phyloP scores from a whole-genome alignment of 30 jellyfish, hydroid and myxozoan genomes.

The Pelagia noctiluca region DNA sequence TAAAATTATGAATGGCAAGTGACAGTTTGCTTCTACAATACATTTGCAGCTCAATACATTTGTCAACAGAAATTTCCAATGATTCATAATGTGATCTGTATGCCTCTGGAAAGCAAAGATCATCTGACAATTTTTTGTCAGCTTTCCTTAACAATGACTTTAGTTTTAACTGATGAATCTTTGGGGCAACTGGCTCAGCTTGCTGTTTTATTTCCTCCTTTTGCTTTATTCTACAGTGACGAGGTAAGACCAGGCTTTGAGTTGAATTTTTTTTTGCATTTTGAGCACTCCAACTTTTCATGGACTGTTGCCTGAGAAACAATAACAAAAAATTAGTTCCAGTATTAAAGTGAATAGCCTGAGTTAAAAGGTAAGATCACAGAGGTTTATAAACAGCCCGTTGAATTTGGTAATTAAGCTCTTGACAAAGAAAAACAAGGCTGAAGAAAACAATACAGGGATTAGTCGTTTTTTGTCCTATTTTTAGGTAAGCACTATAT shows the following conservation, averaged over 20 bases:
- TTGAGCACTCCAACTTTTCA: conserved; percentile 13
- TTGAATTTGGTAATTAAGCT: too few relatives aligned
- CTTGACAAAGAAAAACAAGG: background rate
- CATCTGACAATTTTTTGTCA: conserved; percentile 12
- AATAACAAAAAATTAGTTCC: background rate
- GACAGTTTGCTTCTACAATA: background rate
- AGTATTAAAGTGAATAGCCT: background rate
- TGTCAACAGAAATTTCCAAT: conserved; percentile 32
- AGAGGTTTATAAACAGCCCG: too few relatives aligned
- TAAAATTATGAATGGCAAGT: conserved; percentile 19
- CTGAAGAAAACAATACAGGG: background rate
- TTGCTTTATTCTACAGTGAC: conserved; percentile 42
- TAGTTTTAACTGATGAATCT: conserved; percentile 16
- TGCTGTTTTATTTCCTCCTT: conserved; percentile 10
- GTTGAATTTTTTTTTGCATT: conserved; percentile 35
- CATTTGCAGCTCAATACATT: conserved; percentile 14
- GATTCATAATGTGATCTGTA: conserved; percentile 23
- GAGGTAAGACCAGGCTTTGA: conserved; percentile 44
- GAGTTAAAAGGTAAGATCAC: background rate
- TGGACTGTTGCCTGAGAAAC: conserved; percentile 42
- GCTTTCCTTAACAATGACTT: conserved; percentile 12
- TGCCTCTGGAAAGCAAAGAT: conserved; percentile 31
- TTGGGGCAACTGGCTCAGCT: background rate
- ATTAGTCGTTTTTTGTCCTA: background rate
- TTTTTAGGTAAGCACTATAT: too few relatives aligned